Percentiles rank a stretch among this genome's conserved stretches.
Evolutionary conservation across 2,888 invertebrate genomes (phyloP).

Genomic region (Drosophila lutescens): DNA sequence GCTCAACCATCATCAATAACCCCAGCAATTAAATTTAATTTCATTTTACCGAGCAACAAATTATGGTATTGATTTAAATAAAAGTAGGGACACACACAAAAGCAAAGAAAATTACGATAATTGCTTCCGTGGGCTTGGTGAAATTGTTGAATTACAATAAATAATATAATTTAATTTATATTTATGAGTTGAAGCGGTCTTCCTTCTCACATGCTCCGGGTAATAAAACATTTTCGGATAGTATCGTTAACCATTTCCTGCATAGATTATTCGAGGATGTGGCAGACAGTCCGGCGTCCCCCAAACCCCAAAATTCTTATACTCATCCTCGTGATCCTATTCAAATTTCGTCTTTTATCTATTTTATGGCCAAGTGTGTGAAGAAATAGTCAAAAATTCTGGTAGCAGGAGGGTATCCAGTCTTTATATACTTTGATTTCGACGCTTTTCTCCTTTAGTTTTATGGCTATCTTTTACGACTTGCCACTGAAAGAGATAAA

Average conservation of each 20-base stretch:
- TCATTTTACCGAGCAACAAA: constrained; percentile 38
- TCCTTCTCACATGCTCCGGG: constrained; percentile 35
- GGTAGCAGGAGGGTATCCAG: constrained; percentile 42
- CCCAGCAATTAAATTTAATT: constrained; percentile 62
- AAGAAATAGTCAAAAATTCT: constrained; percentile 51
- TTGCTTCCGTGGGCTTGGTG: constrained; percentile 64
- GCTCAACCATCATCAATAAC: constrained; percentile 40
- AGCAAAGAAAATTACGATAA: constrained; percentile 67
- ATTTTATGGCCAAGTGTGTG: constrained; percentile 70
- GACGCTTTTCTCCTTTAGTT: constrained; percentile 64
- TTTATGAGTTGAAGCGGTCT: constrained; percentile 57
- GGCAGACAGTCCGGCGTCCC: constrained; percentile 66
- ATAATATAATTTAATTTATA: constrained; percentile 77
- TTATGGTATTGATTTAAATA: constrained; percentile 57
- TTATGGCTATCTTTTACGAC: constrained; percentile 67
- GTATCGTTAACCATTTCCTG: constrained; percentile 69
- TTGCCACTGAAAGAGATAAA: constrained; percentile 49
- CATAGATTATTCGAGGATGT: constrained; percentile 46
- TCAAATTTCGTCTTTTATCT: constrained; percentile 72
- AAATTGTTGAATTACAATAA: constrained; percentile 69
- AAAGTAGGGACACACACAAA: constrained; percentile 29
- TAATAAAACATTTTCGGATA: constrained; percentile 58
- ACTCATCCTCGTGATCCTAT: constrained; percentile 49
- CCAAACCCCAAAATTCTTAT: background rate
- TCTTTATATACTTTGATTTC: constrained; percentile 75